A percentile compares a stretch with the other conserved stretches of the same genome.
Evolutionary conservation across 2,888 invertebrate species (phyloP).

Genomic region (Trichogramma dendrolimi): DNA sequence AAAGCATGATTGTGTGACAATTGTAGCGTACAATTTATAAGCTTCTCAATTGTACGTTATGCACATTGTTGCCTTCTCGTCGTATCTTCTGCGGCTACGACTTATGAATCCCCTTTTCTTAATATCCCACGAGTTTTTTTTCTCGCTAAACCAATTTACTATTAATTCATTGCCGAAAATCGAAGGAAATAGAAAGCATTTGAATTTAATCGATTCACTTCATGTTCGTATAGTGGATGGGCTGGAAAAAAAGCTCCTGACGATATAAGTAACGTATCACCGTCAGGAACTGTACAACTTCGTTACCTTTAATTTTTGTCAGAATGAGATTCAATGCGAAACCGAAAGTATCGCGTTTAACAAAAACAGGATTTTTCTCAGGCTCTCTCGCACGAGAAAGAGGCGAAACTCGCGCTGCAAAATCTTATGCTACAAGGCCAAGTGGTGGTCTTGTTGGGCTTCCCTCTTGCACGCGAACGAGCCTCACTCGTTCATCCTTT

Average conservation of each 20-base stretch:
- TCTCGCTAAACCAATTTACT: constrained; percentile 18
- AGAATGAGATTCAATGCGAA: neutral
- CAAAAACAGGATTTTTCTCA: neutral
- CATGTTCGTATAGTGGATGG: constrained; percentile 37
- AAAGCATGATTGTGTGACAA: too few species aligned
- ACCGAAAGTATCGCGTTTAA: neutral
- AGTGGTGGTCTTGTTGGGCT: constrained; percentile 23
- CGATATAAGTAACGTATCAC: neutral
- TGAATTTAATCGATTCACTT: constrained; percentile 17
- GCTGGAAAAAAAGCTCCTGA: constrained; percentile 24
- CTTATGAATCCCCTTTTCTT: constrained; percentile 30
- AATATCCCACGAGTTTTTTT: constrained; percentile 34
- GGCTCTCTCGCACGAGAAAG: too few species aligned
- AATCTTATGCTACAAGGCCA: neutral
- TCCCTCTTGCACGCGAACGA: constrained; percentile 32
- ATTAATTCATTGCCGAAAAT: constrained; percentile 25
- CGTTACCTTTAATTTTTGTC: neutral
- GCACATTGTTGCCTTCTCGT: neutral
- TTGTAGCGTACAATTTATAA: too few species aligned
- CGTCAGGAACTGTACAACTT: too few species aligned
- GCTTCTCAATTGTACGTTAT: too few species aligned
- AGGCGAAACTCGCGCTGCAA: too few species aligned
- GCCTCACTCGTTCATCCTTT: constrained; percentile 26
- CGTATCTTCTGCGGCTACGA: constrained; percentile 9
- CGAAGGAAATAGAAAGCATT: constrained; percentile 37